phyloP scores from a whole-genome alignment of 2,888 invertebrate species.

The Polydrusus tereticollis region DNA sequence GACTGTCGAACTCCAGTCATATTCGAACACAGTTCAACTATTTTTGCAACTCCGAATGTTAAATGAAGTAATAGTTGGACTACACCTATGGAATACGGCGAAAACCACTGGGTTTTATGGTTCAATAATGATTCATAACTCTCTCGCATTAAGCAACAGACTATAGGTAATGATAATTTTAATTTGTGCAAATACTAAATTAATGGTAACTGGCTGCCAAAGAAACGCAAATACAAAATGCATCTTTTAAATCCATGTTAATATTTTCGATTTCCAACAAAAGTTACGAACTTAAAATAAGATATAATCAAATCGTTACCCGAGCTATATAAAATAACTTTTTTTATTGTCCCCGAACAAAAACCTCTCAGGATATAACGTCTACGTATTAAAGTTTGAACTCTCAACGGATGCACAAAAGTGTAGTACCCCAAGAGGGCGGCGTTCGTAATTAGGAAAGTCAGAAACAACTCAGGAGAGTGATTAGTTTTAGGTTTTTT shows the following conservation, averaged over 20 bases:
- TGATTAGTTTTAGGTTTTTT: slow-evolving; percentile 28
- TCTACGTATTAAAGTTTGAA: slow-evolving; percentile 22
- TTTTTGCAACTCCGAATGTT: too few relatives aligned
- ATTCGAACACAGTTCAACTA: too few relatives aligned
- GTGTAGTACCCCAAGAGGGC: slow-evolving; percentile 19
- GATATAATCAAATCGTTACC: not conserved
- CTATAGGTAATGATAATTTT: too few relatives aligned
- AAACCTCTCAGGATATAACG: not conserved
- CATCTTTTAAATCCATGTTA: not conserved
- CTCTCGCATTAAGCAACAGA: too few relatives aligned
- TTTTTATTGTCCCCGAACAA: not conserved
- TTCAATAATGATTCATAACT: too few relatives aligned
- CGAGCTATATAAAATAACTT: not conserved
- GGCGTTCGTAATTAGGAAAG: slow-evolving; percentile 24
- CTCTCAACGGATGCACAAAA: slow-evolving; percentile 16
- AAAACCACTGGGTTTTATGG: too few relatives aligned
- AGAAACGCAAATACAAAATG: too few relatives aligned
- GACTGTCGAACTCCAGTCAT: too few relatives aligned
- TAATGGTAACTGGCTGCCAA: too few relatives aligned
- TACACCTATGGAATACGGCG: too few relatives aligned
- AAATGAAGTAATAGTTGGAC: too few relatives aligned
- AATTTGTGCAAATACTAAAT: too few relatives aligned
- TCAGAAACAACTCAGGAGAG: slow-evolving; percentile 27
- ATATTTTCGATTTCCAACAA: not conserved
- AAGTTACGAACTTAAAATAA: not conserved